These are phyloP conservation scores for Apis mellifera DNA, from an alignment of 1,140 invertebrate genomes.

Conservation along the genomic window Amel_HAv3.1 CM009941.2:3689001-3689500, in stretches of 20 bases:
- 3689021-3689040: too few species aligned
- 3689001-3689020: too few species aligned
- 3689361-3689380: constrained; percentile 22
- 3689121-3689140: background rate
- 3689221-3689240: constrained; percentile 21
- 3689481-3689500: too few species aligned
- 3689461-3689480: too few species aligned
- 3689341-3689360: constrained; percentile 8
- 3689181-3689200: background rate
- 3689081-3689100: too few species aligned
- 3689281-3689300: constrained; percentile 40
- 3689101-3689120: too few species aligned
- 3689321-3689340: constrained; percentile 40
- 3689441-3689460: background rate
- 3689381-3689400: constrained; percentile 27
- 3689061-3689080: too few species aligned
- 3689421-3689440: background rate
- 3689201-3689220: background rate
- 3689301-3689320: constrained; percentile 13
- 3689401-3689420: constrained; percentile 14
- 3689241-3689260: constrained; percentile 21
- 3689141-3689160: background rate
- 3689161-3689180: background rate
- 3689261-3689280: constrained; percentile 30
- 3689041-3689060: too few species aligned